phyloP scores from a whole-genome alignment of 2,113 vertebrate genomes.

The Hippocampus abdominalis region DNA sequence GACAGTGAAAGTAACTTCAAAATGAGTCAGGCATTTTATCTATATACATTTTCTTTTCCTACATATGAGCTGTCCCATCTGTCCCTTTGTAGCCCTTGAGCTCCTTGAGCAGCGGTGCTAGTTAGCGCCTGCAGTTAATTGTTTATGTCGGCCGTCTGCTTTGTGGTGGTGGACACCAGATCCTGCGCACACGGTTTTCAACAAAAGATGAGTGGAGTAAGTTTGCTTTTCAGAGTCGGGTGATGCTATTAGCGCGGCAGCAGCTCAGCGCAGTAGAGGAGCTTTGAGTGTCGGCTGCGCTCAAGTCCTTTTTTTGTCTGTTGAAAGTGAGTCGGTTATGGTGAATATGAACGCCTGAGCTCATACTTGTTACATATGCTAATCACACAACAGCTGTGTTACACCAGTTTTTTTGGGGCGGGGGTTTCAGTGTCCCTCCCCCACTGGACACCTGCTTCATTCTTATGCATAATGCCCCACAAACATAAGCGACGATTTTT shows the following conservation, averaged over 20 bases:
- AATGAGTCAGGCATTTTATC: neutral
- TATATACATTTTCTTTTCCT: no score
- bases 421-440: neutral
- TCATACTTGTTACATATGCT: neutral
- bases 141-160: neutral
- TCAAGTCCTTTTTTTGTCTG: neutral
- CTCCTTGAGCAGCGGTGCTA: neutral
- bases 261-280: neutral
- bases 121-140: neutral
- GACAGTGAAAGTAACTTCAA: neutral
- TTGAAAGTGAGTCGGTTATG: neutral
- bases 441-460: neutral
- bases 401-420: no score
- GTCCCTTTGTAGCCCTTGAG: neutral
- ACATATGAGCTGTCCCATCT: neutral
- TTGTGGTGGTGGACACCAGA: neutral
- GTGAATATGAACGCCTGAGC: neutral
- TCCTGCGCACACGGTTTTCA: neutral
- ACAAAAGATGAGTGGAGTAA: neutral
- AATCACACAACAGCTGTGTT: neutral
- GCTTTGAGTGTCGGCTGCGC: neutral
- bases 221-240: neutral
- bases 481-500: neutral
- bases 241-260: neutral
- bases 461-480: neutral